Conservation (phyloP, 1,140 invertebrate genomes). For the Lepidotrigona ventralis region DNA sequence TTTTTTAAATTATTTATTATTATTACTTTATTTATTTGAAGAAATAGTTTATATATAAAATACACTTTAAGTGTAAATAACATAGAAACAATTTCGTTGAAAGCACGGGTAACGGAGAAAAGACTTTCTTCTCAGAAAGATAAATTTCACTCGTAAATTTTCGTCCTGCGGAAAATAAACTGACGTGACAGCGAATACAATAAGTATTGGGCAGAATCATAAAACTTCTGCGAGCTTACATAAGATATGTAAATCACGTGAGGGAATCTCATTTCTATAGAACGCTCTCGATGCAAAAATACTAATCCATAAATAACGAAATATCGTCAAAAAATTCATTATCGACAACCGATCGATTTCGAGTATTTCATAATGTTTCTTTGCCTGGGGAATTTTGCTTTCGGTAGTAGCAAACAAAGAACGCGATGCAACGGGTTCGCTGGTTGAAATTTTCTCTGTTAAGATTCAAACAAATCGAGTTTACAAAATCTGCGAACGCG, state of each 20-base stretch:
- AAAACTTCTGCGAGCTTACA: not conserved
- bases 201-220: not conserved
- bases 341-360: not conserved
- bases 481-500: constrained; percentile 26
- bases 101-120: too few species aligned
- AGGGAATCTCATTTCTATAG: not conserved
- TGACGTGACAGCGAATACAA: not conserved
- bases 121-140: not conserved
- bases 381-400: constrained; percentile 9
- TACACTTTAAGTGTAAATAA: not conserved
- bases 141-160: not conserved
- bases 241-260: too few species aligned
- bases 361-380: not conserved
- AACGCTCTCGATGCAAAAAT: fast-evolving
- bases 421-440: not conserved
- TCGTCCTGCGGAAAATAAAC: too few species aligned
- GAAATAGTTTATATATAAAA: not conserved
- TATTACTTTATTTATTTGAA: too few species aligned
- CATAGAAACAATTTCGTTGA: not conserved
- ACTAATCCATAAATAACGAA: not conserved
- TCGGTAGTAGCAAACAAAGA: too few species aligned
- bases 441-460: constrained; percentile 23
- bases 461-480: constrained; percentile 16
- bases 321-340: constrained; percentile 11
- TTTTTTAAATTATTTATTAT: not conserved